Evolutionary conservation across 2,797 vertebrate species (phyloP), one percentile per base, ranked within the genome.

Genomic region (Chloroceryle amazona): DNA sequence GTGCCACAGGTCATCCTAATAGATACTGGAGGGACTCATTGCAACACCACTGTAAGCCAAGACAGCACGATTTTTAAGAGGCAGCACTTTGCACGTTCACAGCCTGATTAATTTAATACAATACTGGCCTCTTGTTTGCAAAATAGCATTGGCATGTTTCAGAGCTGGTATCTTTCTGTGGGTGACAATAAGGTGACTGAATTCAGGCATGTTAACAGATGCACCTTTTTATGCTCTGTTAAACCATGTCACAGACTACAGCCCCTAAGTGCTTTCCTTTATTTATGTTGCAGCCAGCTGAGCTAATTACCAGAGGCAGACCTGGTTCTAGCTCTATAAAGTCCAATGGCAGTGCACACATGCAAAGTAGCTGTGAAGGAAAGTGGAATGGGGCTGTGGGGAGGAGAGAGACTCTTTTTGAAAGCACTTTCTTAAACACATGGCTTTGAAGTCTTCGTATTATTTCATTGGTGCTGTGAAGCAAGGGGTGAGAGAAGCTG

Each of bases 1-100:
- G 89, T 97, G 98, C 97, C 98, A 98, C 98, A 97, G 98, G 98
- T 98, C 98, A 98, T 97, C 96, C 96, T 98, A 98, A 98, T 97
- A 98, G 97, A 97, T 93, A 97, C 96, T 97, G 97, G 61, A 93
- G 96, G 91, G 96, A 97, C 97, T 97, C 96, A 86, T 90, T 98
- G 97, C 92, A 96, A 98, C 91, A 97, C 79, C 85, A 96, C 93
- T 83, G 88, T 73, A 91, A 97, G 95, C 62, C 49, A 60, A 95
- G 95, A 89, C 87, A 93, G 96, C 81, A 90, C 0, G n/a, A 75
- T 96, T 97, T 97, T 97, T 94, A 97, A 97, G 89, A 93, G 95
- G 95, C 96, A 91, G 90, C 84, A 97, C 96, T 94, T 95, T 88
- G 96, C 94, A 95, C 86, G 10, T 96, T 94, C 91, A 91, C 90